Evolutionary conservation across 1,140 invertebrate genomes (phyloP), one percentile per base, ranked within the genome.

Genomic region (Acromyrmex echinatior): DNA sequence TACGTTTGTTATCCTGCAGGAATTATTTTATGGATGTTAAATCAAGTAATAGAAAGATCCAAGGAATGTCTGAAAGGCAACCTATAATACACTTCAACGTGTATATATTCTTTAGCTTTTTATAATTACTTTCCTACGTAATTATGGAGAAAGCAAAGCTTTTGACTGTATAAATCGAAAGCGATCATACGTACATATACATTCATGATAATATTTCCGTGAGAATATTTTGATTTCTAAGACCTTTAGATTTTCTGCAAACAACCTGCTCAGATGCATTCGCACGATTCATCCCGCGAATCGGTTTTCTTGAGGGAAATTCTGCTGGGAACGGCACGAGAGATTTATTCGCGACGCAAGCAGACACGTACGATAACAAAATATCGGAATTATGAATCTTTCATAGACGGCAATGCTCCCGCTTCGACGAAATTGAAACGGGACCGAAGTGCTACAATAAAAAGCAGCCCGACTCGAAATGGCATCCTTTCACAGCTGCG

Each of bases 331-430:
- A 1, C 35, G 45, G 39, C 31, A 35, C 80, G 56, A 21, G 39
- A 84, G 80, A 84, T 84, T 84, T 84, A 84, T 76, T 62, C 14
- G 53, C 53, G 68, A 73, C 68, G 68, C 79, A 31, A 63, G 63
- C 56, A 49, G 58, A 62, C 80, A 84, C n/a, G 56, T 76, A 35
- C 70, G 80, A 84, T 84, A 84, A 84, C 80, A 84, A 84, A 84
- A 84, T 84, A 84, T 84, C 70, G 9, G 70, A 73, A 84, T 84
- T 84, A 84, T 84, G 80, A 84, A 84, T 84, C 80, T 76, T 84
- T 84, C 70, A 84, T 84, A 56, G 58, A 84, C 14, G 70, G 70
- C 80, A 39, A 76, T 84, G 70, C 56, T 45, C 35, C 51, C 14
- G 51, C 53, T 28, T 14, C 80, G 56, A 21, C 68, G 68, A 84